Conservation (phyloP, 2,888 invertebrate species). For the Chaetogeoica ovagalla region DNA sequence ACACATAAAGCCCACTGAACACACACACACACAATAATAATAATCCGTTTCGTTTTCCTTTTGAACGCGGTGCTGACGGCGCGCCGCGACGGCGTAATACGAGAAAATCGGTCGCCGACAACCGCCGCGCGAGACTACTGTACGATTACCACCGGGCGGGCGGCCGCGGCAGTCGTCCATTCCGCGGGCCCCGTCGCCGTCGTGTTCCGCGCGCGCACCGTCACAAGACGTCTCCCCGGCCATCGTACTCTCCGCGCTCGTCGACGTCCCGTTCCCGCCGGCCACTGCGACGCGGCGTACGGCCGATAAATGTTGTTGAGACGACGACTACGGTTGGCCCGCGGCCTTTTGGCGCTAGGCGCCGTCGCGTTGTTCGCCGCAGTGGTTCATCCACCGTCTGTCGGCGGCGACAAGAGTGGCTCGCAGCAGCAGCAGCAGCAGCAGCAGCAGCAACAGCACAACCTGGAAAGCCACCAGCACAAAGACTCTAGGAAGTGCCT, state of each 20-base stretch:
- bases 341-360: slow-evolving; percentile 35
- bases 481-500: slow-evolving; percentile 41
- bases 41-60: too few relatives aligned
- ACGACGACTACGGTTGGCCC: slow-evolving; percentile 24
- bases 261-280: neutral
- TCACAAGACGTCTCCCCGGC: neutral
- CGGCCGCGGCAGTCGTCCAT: slow-evolving; percentile 9
- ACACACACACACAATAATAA: too few relatives aligned
- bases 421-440: slow-evolving; percentile 11
- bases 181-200: slow-evolving; percentile 4
- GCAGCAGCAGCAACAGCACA: slow-evolving; percentile 4
- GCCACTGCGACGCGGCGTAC: too few relatives aligned
- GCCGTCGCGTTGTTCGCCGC: slow-evolving; percentile 30
- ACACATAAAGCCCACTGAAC: too few relatives aligned
- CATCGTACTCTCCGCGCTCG: neutral
- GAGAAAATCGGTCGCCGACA: neutral
- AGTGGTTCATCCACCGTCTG: neutral
- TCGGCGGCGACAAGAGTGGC: slow-evolving; percentile 2
- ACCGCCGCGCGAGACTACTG: neutral
- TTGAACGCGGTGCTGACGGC: neutral
- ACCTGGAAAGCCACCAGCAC: slow-evolving; percentile 30
- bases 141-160: neutral
- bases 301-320: slow-evolving; percentile 4
- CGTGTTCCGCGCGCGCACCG: neutral
- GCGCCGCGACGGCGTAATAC: neutral